Evolutionary conservation across 2,113 vertebrate species (phyloP).

Genomic region (Nicator chloris): DNA sequence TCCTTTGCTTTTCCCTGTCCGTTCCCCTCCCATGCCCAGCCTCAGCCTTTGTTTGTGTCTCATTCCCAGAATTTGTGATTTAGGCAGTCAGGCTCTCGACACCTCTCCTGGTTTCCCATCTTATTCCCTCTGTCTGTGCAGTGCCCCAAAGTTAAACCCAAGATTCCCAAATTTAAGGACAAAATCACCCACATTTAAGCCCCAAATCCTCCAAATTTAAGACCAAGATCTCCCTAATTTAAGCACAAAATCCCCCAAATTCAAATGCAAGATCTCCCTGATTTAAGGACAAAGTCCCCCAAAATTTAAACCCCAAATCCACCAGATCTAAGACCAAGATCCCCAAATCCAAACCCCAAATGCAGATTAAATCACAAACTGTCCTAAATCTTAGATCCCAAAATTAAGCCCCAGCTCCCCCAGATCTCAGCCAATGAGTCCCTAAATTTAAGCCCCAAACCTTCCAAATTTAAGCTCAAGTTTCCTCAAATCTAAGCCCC

Average conservation of each 20-base stretch:
- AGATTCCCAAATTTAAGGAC: background rate
- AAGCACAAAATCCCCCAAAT: too few species aligned
- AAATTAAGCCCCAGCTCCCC: background rate
- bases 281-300: background rate
- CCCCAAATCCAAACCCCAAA: background rate
- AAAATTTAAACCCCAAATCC: background rate
- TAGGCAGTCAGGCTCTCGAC: background rate
- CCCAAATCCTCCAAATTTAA: too few species aligned
- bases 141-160: background rate
- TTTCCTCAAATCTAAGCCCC: background rate
- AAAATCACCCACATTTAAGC: background rate
- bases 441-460: background rate
- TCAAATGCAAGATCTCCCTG: fast-evolving
- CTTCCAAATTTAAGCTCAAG: fast-evolving
- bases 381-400: background rate
- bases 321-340: background rate
- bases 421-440: background rate
- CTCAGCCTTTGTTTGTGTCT: background rate
- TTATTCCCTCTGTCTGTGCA: fast-evolving
- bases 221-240: fast-evolving
- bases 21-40: fast-evolving
- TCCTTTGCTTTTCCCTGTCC: background rate
- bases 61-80: background rate
- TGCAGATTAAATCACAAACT: background rate
- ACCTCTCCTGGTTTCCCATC: background rate